Base-by-base conservation (phyloP, 2,888 invertebrate genomes). In the Amphipyra berbera region DNA sequence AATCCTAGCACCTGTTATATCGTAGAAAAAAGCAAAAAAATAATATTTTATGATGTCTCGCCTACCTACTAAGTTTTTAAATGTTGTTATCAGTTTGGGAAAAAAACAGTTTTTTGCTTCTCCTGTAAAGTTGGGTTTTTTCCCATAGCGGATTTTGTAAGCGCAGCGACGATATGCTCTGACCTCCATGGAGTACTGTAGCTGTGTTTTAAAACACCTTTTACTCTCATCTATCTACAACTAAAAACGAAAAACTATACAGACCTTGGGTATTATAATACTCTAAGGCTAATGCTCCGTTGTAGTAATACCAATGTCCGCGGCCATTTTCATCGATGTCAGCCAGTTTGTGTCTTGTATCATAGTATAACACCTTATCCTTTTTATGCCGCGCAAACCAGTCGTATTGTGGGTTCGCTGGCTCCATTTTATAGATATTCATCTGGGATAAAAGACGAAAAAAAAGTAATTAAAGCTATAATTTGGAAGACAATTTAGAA, bases 341-440 rank as follows among this genome's bases (percentile, higher is more conserved):
- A 0, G 90, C 89, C 13, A 92, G 73, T 47, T 69, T 84, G 37
- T 87, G 86, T 0, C 89, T 87, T 8, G 76, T 81, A 2, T 82
- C 81, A 59, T 91, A 90, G 44, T 68, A 81, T 47, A 86, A 57
- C 0, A 54, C 30, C 9, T 64, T 61, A 8, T 72, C 66, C 0
- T 66, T 30, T 42, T 76, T 84, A 52, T 89, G 74, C 0, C 71
- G 73, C 49, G 80, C 62, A 52, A 90, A 90, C 92, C 92, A 92
- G 61, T 87, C 78, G 37, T 62, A 73, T 41, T 84, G 59, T 1
- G 79, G 68, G 13, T 74, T 63, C 0, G 78, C 70, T n/a, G 89
- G 88, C 9, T 76, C 15, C 89, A 90, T 91, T 73, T 83, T 88
- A 59, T 90, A 91, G 42, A 90, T 69, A 61, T 90, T 87, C 76